Conservation (phyloP, 2,113 vertebrate species). For the Dromiciops gliroides region DNA sequence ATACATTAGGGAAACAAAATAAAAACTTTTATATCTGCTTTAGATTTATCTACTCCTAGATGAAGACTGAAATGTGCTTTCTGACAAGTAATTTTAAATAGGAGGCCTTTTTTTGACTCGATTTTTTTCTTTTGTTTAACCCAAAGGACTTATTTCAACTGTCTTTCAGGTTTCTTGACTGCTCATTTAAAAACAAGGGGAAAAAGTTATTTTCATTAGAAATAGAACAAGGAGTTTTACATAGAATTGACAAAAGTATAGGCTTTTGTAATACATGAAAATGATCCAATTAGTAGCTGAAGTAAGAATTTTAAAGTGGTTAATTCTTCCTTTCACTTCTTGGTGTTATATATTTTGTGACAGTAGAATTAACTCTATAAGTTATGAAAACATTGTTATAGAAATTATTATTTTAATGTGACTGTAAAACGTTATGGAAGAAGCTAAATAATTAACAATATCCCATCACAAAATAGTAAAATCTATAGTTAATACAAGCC, state of each 20-base stretch:
- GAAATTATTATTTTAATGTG: no score
- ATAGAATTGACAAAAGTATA: neutral
- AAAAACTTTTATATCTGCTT: slow-evolving; percentile 67
- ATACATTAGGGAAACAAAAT: slow-evolving; percentile 34
- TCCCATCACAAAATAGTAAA: no score
- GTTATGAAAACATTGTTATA: neutral
- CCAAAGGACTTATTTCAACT: slow-evolving; percentile 63
- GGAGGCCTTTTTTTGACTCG: slow-evolving; percentile 72
- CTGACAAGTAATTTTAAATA: slow-evolving; percentile 67
- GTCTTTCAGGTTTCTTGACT: slow-evolving; percentile 72
- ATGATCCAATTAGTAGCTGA: neutral
- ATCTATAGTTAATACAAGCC: no score
- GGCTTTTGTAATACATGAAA: neutral
- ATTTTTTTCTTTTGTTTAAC: slow-evolving; percentile 66
- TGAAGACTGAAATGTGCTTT: slow-evolving; percentile 70
- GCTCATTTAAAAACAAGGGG: slow-evolving; percentile 47
- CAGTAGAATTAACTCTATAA: neutral
- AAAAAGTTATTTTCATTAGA: neutral
- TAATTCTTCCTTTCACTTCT: neutral
- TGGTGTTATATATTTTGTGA: neutral
- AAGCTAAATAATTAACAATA: no score
- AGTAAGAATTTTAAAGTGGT: neutral
- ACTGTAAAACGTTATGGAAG: no score
- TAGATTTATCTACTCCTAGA: slow-evolving; percentile 66
- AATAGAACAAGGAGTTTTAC: neutral